Evolutionary conservation across 2,888 invertebrate genomes (phyloP).

Genomic region (Vesta saturnalis): DNA sequence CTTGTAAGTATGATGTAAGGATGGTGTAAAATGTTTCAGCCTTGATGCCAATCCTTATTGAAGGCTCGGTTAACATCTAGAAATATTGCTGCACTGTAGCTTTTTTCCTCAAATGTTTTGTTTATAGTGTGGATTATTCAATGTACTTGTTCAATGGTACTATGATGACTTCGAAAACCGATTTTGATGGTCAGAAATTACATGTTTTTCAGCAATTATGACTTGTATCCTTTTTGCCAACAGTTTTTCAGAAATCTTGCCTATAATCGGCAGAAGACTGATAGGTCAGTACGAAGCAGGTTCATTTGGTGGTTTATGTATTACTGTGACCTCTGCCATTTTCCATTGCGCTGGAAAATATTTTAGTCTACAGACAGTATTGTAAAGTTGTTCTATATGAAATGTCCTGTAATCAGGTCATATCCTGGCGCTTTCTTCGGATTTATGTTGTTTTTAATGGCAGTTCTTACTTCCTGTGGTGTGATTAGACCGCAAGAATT

Average conservation of each 20-base stretch:
- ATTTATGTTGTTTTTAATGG: background rate
- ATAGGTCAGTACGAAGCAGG: background rate
- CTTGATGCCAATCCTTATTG: background rate
- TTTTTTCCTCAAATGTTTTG: background rate
- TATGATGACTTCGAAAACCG: background rate
- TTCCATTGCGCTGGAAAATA: background rate
- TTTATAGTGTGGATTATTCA: background rate
- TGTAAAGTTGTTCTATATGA: background rate
- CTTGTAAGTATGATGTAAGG: conserved; percentile 13
- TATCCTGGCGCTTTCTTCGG: background rate
- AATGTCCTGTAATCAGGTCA: background rate
- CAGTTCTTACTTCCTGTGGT: no score
- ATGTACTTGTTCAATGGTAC: conserved; percentile 11
- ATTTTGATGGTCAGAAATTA: no score
- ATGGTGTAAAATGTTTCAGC: background rate
- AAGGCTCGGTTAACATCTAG: no score
- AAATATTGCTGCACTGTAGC: background rate
- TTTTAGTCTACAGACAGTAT: background rate
- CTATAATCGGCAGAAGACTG: background rate
- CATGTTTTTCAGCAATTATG: background rate
- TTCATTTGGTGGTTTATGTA: background rate
- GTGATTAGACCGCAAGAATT: no score
- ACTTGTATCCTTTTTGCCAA: background rate
- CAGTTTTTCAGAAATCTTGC: background rate
- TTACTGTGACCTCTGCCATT: background rate